Evolutionary conservation across 2,888 invertebrate genomes (phyloP).

Genomic region (Oligia strigilis): DNA sequence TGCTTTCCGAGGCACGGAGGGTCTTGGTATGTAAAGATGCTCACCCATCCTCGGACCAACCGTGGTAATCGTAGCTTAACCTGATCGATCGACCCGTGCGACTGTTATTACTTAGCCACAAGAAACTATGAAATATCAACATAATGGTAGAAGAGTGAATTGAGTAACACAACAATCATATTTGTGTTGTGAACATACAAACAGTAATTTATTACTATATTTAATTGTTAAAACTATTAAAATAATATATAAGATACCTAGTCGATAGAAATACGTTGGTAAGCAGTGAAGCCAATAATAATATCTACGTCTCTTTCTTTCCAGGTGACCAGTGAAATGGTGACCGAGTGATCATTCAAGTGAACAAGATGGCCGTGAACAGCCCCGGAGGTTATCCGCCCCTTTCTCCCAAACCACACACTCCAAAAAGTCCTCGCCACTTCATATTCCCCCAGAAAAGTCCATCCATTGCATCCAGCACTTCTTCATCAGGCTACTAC

Average conservation of each 20-base stretch:
- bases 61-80: no score
- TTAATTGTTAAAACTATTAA: no score
- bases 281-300: constrained; percentile 8
- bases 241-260: not conserved
- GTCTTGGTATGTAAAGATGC: no score
- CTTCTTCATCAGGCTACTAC: constrained; percentile 90
- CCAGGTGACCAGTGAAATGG: constrained; percentile 82
- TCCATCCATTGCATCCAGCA: constrained; percentile 89
- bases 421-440: constrained; percentile 90
- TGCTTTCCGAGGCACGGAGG: no score
- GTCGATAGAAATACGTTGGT: not conserved
- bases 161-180: no score
- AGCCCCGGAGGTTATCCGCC: constrained; percentile 91
- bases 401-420: constrained; percentile 89
- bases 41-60: no score
- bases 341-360: constrained; percentile 61
- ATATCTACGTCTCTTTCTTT: constrained; percentile 70
- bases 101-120: no score
- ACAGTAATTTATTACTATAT: no score
- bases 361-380: constrained; percentile 89
- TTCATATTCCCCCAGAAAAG: constrained; percentile 90
- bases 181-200: no score
- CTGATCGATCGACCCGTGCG: no score
- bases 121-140: no score
- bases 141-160: no score